Percentiles rank a stretch among this genome's conserved stretches.
Conservation (phyloP, 2,797 vertebrate species). For the Dermochelys coriacea region DNA sequence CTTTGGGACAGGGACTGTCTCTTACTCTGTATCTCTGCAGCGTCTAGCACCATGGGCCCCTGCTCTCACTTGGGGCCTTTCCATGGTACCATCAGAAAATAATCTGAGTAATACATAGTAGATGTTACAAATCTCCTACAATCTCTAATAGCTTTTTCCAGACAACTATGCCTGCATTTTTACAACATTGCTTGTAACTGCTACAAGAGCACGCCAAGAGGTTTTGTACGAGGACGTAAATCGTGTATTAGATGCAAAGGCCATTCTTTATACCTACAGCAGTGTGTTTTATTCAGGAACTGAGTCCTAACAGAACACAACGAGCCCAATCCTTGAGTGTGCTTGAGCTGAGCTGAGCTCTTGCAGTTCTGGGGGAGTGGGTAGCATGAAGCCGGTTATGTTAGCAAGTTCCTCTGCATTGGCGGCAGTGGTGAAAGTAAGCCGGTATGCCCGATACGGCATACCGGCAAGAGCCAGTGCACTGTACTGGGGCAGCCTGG, state of each 20-base stretch:
- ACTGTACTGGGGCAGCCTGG: no score
- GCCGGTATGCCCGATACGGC: no score
- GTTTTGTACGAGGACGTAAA: not conserved
- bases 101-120: fast-evolving
- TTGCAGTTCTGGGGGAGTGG: not conserved
- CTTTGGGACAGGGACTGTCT: not conserved
- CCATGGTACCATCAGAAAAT: not conserved
- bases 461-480: no score
- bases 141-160: not conserved
- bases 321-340: not conserved
- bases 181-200: fast-evolving
- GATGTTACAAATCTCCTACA: not conserved
- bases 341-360: fast-evolving
- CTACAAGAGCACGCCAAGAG: not conserved
- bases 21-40: not conserved
- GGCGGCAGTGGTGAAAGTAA: not conserved
- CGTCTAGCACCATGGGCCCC: not conserved
- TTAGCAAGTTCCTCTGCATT: not conserved
- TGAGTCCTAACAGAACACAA: fast-evolving
- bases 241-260: not conserved
- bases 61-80: not conserved
- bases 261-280: fast-evolving
- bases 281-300: not conserved
- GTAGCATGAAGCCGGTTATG: not conserved
- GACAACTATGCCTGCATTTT: not conserved